phyloP scores from a whole-genome alignment of 2,113 vertebrate genomes.

The Struthidea cinerea region DNA sequence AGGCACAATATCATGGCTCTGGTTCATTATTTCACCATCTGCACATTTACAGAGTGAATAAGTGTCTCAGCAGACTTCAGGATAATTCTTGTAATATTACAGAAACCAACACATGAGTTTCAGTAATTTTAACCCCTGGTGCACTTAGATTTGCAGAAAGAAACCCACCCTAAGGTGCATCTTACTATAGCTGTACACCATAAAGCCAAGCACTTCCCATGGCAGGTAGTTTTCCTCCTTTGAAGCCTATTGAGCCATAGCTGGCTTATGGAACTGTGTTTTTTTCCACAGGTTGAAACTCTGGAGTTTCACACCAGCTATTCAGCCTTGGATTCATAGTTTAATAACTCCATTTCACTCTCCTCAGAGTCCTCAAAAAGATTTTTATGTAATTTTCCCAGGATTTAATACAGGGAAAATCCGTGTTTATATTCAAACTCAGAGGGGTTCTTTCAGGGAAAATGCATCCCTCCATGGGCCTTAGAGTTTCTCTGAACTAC shows the following conservation, averaged over 20 bases:
- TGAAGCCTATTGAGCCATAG: background rate
- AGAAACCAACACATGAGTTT: background rate
- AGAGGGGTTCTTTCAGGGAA: background rate
- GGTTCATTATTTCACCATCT: background rate
- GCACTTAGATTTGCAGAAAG: background rate
- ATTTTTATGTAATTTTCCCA: background rate
- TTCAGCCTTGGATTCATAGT: background rate
- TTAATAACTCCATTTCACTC: background rate
- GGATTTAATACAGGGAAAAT: background rate
- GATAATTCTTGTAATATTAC: background rate
- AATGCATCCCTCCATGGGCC: rapidly evolving
- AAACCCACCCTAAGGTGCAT: background rate
- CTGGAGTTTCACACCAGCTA: background rate
- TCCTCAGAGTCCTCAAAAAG: background rate
- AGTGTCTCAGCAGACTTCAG: background rate
- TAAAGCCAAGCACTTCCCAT: background rate
- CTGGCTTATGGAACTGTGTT: background rate
- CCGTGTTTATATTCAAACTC: background rate
- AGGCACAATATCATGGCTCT: background rate
- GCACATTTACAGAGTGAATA: background rate
- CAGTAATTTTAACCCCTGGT: background rate
- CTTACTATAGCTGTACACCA: background rate
- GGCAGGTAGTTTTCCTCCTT: background rate
- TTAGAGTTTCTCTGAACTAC: background rate
- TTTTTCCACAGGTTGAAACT: background rate